Conservation (phyloP, 2,797 vertebrate species). For the Helostoma temminkii region DNA sequence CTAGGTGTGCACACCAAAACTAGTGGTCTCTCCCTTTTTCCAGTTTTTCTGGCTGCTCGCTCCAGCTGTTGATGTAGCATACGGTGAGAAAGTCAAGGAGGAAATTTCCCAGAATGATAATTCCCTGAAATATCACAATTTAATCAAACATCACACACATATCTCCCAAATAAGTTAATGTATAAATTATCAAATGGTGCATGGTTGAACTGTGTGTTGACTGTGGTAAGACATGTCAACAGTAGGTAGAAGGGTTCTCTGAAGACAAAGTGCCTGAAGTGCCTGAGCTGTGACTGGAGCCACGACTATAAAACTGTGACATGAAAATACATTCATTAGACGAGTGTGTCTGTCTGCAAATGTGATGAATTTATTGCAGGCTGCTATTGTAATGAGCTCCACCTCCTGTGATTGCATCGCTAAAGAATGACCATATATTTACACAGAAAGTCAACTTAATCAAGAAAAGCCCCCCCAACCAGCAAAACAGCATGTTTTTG, state of each 20-base stretch:
- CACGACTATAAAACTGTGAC: conserved; percentile 66
- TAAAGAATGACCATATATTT: conserved; percentile 18
- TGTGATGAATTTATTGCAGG: conserved; percentile 64
- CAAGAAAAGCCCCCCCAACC: not conserved
- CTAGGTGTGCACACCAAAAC: not conserved
- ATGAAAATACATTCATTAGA: conserved; percentile 68
- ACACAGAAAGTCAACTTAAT: conserved; percentile 12
- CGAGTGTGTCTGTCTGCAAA: conserved; percentile 49
- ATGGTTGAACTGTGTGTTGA: not conserved
- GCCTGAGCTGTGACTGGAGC: conserved; percentile 64
- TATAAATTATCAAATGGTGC: conserved; percentile 11
- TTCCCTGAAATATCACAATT: conserved; percentile 6
- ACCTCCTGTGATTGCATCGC: conserved; percentile 11
- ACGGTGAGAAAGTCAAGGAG: not conserved
- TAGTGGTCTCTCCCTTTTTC: not conserved
- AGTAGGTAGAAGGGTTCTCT: conserved; percentile 44
- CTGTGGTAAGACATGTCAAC: conserved; percentile 36
- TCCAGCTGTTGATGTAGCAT: not conserved
- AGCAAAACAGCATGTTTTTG: too few species aligned
- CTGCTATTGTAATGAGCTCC: conserved; percentile 22
- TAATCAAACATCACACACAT: conserved; percentile 15
- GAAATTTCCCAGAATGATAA: not conserved
- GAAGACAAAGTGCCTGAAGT: conserved; percentile 45
- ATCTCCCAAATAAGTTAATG: not conserved
- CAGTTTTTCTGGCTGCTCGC: not conserved